phyloP scores from a whole-genome alignment of 1,140 invertebrate genomes.

The Anadara kagoshimensis region DNA sequence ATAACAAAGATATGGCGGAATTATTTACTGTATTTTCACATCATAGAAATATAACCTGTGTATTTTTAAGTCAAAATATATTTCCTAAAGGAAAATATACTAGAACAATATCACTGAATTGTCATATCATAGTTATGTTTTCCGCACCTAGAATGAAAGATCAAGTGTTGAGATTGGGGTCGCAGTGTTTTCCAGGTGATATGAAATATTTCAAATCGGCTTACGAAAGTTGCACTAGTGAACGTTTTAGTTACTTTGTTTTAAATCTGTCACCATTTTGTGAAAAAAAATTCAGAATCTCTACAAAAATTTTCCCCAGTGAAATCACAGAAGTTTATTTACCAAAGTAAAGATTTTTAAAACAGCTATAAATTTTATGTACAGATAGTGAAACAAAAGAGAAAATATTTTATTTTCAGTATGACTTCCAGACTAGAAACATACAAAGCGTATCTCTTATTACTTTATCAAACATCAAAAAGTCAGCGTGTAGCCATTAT shows the following conservation, averaged over 20 bases:
- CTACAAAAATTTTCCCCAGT: constrained; percentile 19
- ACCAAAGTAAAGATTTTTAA: not conserved
- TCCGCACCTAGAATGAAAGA: constrained; percentile 18
- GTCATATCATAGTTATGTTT: constrained; percentile 22
- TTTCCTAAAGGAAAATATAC: constrained; percentile 19
- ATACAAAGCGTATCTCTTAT: too few relatives aligned
- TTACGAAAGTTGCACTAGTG: constrained; percentile 24
- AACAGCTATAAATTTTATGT: too few relatives aligned
- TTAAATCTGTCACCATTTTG: constrained; percentile 12
- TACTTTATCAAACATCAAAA: too few relatives aligned
- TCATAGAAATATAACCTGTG: constrained; percentile 6
- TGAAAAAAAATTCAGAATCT: constrained; percentile 14
- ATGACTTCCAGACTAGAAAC: too few relatives aligned
- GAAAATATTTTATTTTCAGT: too few relatives aligned
- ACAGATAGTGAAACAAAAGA: too few relatives aligned
- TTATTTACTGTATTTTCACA: constrained; percentile 18
- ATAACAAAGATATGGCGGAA: not conserved
- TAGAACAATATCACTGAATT: constrained; percentile 34
- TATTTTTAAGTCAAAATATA: constrained; percentile 34
- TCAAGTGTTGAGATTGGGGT: constrained; percentile 22
- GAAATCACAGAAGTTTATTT: constrained; percentile 27
- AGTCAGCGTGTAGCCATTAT: too few relatives aligned
- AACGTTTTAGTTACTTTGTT: constrained; percentile 20
- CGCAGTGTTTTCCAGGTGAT: constrained; percentile 28
- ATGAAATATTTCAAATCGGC: constrained; percentile 23